Percentiles rank a stretch among this genome's conserved stretches.
phyloP scores from a whole-genome alignment of 1,140 invertebrate genomes.

The Neelides sp. region DNA sequence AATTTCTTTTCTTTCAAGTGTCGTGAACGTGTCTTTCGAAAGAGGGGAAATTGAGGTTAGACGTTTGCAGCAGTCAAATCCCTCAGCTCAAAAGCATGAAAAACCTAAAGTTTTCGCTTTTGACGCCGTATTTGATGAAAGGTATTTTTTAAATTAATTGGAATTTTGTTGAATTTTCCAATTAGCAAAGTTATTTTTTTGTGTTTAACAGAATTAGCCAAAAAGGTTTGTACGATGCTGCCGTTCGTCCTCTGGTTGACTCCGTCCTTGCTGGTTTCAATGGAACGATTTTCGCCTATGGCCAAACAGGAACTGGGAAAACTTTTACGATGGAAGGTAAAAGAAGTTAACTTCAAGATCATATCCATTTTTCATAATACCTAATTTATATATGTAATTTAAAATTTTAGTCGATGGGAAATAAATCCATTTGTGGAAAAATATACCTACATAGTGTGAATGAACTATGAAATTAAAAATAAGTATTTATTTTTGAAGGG shows the following conservation, averaged over 20 bases:
- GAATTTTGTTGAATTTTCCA: constrained; percentile 5
- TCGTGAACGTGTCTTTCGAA: constrained; percentile 51
- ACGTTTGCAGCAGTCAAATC: constrained; percentile 45
- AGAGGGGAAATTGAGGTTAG: constrained; percentile 53
- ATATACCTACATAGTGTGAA: too few relatives aligned
- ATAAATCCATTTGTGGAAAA: too few relatives aligned
- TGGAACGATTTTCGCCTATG: constrained; percentile 93
- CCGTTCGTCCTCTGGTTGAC: constrained; percentile 85
- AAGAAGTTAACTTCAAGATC: too few relatives aligned
- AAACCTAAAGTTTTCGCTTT: constrained; percentile 74
- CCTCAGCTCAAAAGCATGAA: constrained; percentile 41
- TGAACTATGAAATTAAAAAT: too few relatives aligned
- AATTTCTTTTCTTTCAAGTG: constrained; percentile 35
- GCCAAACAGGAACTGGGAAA: constrained; percentile 93
- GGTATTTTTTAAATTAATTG: constrained; percentile 39
- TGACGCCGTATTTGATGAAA: constrained; percentile 80
- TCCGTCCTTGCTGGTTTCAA: constrained; percentile 92
- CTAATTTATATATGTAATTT: too few relatives aligned
- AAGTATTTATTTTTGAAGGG: too few relatives aligned
- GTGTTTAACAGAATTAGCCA: constrained; percentile 41
- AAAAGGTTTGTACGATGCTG: constrained; percentile 88
- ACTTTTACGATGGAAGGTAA: constrained; percentile 90
- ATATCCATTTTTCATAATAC: background rate
- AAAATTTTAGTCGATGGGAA: too few relatives aligned
- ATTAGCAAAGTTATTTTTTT: constrained; percentile 6